These are phyloP conservation scores for Mustela erminea DNA, from an alignment of 2,797 vertebrate genomes.

Conservation along the genomic window DNA sequence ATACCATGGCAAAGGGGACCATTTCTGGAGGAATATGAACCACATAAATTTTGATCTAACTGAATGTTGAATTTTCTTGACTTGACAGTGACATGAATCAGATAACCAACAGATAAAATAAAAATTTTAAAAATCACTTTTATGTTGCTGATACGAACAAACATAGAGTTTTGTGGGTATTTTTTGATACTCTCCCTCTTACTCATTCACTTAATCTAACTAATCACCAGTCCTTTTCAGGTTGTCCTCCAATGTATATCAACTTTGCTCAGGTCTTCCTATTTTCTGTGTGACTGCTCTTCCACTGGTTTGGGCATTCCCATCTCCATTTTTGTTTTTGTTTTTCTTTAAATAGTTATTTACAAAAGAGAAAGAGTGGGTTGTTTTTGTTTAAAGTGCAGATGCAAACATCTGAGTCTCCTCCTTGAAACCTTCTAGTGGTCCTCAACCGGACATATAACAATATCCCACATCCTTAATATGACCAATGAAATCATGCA, in stretches of 20 bases:
- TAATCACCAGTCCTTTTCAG: background rate
- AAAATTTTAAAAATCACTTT: background rate
- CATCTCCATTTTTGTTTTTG: too few species aligned
- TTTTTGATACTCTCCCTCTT: background rate
- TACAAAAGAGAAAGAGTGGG: background rate
- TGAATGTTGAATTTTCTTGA: background rate
- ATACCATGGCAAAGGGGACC: background rate
- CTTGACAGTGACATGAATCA: background rate
- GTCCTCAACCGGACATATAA: background rate
- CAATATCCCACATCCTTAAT: background rate
- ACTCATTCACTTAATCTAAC: background rate
- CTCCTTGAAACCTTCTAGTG: background rate
- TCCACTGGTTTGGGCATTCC: background rate
- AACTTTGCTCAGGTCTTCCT: background rate
- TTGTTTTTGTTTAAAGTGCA: background rate
- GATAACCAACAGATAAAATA: background rate
- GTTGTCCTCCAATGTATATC: background rate
- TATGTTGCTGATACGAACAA: background rate
- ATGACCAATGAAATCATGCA: background rate
- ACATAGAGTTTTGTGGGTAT: background rate
- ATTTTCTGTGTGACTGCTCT: background rate
- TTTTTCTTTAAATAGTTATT: background rate
- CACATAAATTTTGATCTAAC: background rate
- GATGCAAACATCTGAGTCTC: background rate
- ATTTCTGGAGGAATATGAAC: background rate